Evolutionary conservation across 2,888 invertebrate species (phyloP).

Genomic region (Parasteatoda lunata): DNA sequence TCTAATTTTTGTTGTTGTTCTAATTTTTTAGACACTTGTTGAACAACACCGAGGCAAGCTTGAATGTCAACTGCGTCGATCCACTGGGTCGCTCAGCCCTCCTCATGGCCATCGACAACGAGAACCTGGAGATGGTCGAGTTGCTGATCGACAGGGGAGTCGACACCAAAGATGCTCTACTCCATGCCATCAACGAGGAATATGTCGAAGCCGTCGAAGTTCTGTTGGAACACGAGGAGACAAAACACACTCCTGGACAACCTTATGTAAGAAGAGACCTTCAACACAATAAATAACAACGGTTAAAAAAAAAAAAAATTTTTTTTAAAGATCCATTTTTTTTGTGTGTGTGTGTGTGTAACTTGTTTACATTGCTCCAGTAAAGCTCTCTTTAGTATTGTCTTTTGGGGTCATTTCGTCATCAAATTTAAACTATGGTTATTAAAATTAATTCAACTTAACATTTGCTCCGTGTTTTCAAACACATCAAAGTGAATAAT

Average conservation of each 20-base stretch:
- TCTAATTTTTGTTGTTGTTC: not conserved
- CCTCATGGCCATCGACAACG: constrained; percentile 93
- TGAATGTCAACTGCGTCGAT: constrained; percentile 93
- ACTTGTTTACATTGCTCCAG: no score
- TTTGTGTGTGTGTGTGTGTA: no score
- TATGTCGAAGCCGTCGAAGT: constrained; percentile 97
- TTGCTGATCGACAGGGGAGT: constrained; percentile 77
- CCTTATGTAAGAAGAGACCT: constrained; percentile 53
- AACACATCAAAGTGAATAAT: no score
- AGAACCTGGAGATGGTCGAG: constrained; percentile 94
- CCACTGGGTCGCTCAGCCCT: constrained; percentile 92
- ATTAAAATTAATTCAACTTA: no score
- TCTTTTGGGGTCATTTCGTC: no score
- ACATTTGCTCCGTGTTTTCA: no score
- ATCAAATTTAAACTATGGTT: no score
- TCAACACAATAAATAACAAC: not conserved
- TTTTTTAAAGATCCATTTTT: no score
- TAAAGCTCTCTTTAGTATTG: no score
- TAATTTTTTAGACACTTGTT: constrained; percentile 39
- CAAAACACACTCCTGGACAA: constrained; percentile 84
- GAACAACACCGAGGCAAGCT: constrained; percentile 74
- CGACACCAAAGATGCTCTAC: constrained; percentile 88
- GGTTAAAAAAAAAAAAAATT: no score
- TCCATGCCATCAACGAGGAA: constrained; percentile 94
- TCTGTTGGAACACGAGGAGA: constrained; percentile 90